phyloP scores from a whole-genome alignment of 2,113 vertebrate genomes.

The Pampusana beccarii region DNA sequence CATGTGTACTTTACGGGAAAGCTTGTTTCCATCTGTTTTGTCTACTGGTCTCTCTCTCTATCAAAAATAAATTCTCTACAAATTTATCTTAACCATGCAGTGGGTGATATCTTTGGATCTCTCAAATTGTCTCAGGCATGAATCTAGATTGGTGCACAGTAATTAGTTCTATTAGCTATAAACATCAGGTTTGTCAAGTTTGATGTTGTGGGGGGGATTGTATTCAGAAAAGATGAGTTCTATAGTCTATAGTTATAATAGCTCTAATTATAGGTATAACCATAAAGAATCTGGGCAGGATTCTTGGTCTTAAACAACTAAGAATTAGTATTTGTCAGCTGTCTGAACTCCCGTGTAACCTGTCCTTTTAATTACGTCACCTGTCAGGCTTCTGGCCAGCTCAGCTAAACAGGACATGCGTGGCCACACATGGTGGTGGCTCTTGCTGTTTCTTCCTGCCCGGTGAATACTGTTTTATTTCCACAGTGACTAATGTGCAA shows the following conservation, averaged over 20 bases:
- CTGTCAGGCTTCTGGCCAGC: background rate
- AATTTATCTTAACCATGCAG: background rate
- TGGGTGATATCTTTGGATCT: background rate
- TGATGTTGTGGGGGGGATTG: background rate
- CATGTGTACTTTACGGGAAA: background rate
- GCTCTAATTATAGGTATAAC: background rate
- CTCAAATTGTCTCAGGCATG: background rate
- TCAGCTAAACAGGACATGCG: background rate
- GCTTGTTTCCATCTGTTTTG: background rate
- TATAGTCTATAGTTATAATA: background rate
- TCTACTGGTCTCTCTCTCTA: background rate
- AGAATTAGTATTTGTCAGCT: background rate
- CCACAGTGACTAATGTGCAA: background rate
- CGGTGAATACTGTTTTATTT: background rate
- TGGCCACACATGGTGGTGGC: background rate
- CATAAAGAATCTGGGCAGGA: background rate
- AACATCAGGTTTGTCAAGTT: background rate
- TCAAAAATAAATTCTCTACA: background rate
- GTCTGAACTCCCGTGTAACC: background rate
- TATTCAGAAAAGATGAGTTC: background rate
- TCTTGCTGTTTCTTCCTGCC: background rate
- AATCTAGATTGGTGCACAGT: background rate
- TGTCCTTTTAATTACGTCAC: background rate
- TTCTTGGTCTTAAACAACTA: background rate
- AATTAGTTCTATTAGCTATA: background rate